These are phyloP conservation scores for Peromyscus attwateri DNA, from an alignment of 2,797 vertebrate genomes.

Conservation along the genomic window DNA sequence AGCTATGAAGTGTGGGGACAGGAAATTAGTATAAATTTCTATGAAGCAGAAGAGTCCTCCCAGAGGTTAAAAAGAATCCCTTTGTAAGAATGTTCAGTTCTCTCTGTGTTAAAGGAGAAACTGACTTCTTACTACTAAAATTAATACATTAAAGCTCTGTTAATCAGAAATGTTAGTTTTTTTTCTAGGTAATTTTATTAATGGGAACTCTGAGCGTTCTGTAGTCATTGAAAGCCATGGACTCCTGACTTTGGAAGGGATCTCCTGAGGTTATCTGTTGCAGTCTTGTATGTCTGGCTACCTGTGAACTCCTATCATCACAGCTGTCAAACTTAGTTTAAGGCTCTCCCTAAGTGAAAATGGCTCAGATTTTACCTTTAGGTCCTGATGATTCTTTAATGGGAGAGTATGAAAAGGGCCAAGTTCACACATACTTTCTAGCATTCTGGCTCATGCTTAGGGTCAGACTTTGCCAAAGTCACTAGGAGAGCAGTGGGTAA, in stretches of 20 bases:
- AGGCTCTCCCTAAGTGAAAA: constrained; percentile 14
- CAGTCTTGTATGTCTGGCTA: neutral
- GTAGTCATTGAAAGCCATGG: neutral
- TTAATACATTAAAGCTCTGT: constrained; percentile 78
- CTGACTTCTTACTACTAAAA: constrained; percentile 70
- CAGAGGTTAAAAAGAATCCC: constrained; percentile 69
- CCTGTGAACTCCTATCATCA: neutral
- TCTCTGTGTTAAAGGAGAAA: constrained; percentile 54
- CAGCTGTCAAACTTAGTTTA: constrained; percentile 26
- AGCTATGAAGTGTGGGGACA: constrained; percentile 82
- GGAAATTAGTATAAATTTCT: constrained; percentile 86
- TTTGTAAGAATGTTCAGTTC: constrained; percentile 79
- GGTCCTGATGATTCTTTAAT: neutral
- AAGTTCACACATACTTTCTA: neutral
- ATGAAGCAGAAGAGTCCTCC: constrained; percentile 77
- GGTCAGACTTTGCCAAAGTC: neutral
- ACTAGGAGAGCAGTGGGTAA: too few relatives aligned
- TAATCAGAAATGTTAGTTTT: constrained; percentile 67
- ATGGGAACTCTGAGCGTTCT: neutral
- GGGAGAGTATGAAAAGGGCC: neutral
- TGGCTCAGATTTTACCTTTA: neutral
- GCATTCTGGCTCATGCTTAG: neutral
- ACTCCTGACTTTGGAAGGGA: neutral
- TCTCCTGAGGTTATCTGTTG: neutral
- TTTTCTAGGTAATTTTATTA: constrained; percentile 48